These are phyloP conservation scores for Trogon melanurus DNA, from an alignment of 2,113 vertebrate species.

Conservation along the genomic window DNA sequence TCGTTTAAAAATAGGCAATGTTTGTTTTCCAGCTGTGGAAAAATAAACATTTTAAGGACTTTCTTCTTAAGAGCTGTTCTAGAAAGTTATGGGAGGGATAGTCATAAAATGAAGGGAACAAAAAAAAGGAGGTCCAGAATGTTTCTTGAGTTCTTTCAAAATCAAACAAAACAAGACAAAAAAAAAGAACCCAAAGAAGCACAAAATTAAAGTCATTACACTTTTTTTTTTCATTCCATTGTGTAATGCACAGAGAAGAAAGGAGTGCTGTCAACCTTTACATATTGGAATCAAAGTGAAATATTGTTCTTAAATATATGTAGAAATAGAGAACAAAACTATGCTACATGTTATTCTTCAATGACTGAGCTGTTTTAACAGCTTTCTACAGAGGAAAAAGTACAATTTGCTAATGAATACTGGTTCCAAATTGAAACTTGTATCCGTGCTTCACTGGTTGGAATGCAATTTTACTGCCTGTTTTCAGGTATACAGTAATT, in stretches of 20 bases:
- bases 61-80: not conserved
- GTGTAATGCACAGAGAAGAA: not conserved
- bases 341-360: not conserved
- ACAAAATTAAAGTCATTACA: not conserved
- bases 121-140: not conserved
- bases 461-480: not conserved
- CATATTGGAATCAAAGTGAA: not conserved
- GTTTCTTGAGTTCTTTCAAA: not conserved
- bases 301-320: not conserved
- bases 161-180: not conserved
- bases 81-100: not conserved
- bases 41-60: not conserved
- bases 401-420: not conserved
- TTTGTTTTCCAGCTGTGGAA: not conserved
- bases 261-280: not conserved
- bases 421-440: not conserved
- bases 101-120: not conserved
- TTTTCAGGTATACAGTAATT: not conserved
- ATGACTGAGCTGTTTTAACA: not conserved
- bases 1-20: not conserved
- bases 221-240: not conserved
- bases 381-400: not conserved
- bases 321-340: not conserved
- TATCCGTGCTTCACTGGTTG: fast-evolving
- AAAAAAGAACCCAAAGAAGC: not conserved